Base-by-base conservation (phyloP, 2,888 invertebrate species). In the Dinocampus coccinellae region DNA sequence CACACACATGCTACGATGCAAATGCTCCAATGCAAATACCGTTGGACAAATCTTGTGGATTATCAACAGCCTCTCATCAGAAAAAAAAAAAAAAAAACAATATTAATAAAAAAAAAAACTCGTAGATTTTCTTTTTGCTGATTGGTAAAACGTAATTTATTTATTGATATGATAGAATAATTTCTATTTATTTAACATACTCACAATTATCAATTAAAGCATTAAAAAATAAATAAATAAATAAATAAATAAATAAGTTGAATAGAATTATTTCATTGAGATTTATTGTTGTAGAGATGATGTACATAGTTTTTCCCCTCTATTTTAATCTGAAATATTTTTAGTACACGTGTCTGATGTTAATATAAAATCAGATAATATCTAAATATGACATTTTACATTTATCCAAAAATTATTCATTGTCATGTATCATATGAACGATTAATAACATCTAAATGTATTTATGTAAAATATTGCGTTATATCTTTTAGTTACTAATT, bases 281-380 rank as follows among this genome's bases (percentile, higher is more conserved):
- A 47, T 47, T 47, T n/a, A 47, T 47, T n/a, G 16, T 47, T 16
- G 16, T 7, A 6, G 47, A 13, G 20, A 22, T 11, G 24, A 34
- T 62, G 3, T 4, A 42, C 26, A 6, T 29, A 39, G n/a, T n/a
- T n/a, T n/a, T n/a, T 63, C 26, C 29, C 52, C 47, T 29, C 7
- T 47, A 29, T 26, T 29, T 29, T 7, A 29, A 52, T 26, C 4
- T 52, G 29, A 52, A 63, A 52, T 52, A 52, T 63, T 13, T n/a
- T n/a, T n/a, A n/a, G n/a, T 13, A 16, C 47, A 63, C 47, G 47
- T 33, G 33, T 29, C 47, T 63, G 63, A 63, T 29, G 29, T 63
- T n/a, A n/a, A 29, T 42, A 63, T 29, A 29, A 42, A 47, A 47
- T 47, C 63, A 63, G 63, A 63, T 63, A 63, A 60, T 36, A 34